Base-by-base conservation (phyloP, 2,797 vertebrate genomes). In the Pogonophryne albipinna region DNA sequence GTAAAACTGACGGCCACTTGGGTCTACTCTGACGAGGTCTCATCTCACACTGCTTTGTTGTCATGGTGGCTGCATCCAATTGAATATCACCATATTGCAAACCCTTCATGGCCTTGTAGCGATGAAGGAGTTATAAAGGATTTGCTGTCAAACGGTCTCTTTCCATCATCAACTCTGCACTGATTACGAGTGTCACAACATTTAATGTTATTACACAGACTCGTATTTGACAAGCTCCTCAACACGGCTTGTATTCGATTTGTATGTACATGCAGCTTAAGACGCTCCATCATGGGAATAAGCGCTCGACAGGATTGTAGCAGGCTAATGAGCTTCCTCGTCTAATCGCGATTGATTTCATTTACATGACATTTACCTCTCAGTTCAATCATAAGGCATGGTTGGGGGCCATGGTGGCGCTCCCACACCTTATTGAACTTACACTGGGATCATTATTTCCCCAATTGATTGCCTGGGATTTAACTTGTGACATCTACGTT, bases 341-440 rank as follows among this genome's bases (percentile, higher is more conserved):
- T 38, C 80, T 93, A 93, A 94, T 92, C 84, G 62, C 69, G 83
- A 93, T 88, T 89, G 92, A 94, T 92, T 93, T 90, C 44, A 94
- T 93, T 92, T 89, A 89, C 91, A 91, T 91, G 90, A 92, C 89
- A 89, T 92, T 92, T 90, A 91, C 84, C 83, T 91, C 85, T 86
- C 70, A 69, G 47, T 92, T 93, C 85, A 90, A 89, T 91, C 91
- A 90, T 19, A 38, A 60, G 62, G 65, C 52, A 80, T 79, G 70
- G 76, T 70, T 50, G 49, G 51, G 44, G 61, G 62, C 74, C 49
- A 57, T 45, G 60, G 75, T 77, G 53, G 55, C 53, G 77, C 71
- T 50, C 53, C 27, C 49, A 58, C 62, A 69, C 65, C 79, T 38
- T 81, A 87, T 74, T 81, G 80, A 91, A 90, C 82, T 77, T 78